These are phyloP conservation scores for Micoletzkya japonica DNA, from an alignment of 2,888 invertebrate species.

Conservation along the genomic window DNA sequence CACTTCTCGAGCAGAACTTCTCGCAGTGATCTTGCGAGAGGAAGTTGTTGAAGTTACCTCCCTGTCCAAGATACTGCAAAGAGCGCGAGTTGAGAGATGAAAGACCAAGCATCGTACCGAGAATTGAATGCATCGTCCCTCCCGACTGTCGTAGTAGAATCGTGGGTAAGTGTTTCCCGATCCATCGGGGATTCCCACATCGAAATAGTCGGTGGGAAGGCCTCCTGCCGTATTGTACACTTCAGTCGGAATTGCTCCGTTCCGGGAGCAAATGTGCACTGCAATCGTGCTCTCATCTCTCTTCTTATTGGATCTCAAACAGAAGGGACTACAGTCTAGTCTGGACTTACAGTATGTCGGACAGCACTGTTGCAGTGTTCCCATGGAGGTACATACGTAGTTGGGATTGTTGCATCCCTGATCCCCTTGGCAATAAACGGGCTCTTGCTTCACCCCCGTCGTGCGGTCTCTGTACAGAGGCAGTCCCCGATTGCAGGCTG, in stretches of 20 bases:
- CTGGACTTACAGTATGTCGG: constrained; percentile 55
- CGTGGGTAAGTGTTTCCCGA: constrained; percentile 58
- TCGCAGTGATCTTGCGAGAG: constrained; percentile 62
- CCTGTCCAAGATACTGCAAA: constrained; percentile 58
- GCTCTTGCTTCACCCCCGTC: constrained; percentile 62
- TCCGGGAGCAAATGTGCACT: constrained; percentile 61
- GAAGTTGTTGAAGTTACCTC: constrained; percentile 64
- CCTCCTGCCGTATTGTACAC: constrained; percentile 64
- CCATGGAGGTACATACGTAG: constrained; percentile 62
- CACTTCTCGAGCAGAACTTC: constrained; percentile 63
- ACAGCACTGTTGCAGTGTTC: constrained; percentile 63
- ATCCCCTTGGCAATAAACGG: constrained; percentile 35
- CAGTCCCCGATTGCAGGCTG: constrained; percentile 62
- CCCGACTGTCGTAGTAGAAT: constrained; percentile 60
- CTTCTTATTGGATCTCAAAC: neutral
- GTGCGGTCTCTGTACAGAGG: constrained; percentile 62
- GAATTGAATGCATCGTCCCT: constrained; percentile 62
- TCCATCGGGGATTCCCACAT: constrained; percentile 61
- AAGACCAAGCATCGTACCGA: constrained; percentile 36
- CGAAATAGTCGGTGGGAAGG: constrained; percentile 61
- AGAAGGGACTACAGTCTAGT: neutral
- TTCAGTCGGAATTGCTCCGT: constrained; percentile 62
- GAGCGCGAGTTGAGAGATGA: neutral
- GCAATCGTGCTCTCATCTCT: constrained; percentile 17
- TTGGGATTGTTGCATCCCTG: constrained; percentile 62